Evolutionary conservation across 2,888 invertebrate genomes (phyloP).

Genomic region (Pseudolycoriella hygida): DNA sequence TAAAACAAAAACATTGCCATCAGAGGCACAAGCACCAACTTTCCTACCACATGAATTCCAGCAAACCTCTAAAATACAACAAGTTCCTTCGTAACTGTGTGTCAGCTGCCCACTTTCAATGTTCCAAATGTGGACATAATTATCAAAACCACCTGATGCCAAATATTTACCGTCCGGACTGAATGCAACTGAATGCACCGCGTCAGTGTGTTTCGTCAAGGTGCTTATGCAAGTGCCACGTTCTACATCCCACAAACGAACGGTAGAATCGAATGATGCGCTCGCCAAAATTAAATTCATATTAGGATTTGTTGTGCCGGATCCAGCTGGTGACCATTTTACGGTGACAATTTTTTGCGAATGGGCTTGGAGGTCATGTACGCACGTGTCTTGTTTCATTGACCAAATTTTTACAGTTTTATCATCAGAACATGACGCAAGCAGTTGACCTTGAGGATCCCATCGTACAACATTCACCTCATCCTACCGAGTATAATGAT

Average conservation of each 20-base stretch:
- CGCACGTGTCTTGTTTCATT: slow-evolving; percentile 90
- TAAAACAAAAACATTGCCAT: slow-evolving; percentile 91
- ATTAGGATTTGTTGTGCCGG: slow-evolving; percentile 91
- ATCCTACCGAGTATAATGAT: slow-evolving; percentile 40
- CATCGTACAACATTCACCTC: slow-evolving; percentile 99
- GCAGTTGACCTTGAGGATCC: slow-evolving; percentile 84
- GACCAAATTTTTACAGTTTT: slow-evolving; percentile 99
- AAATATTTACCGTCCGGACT: slow-evolving; percentile 95
- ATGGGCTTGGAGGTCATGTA: slow-evolving; percentile 89
- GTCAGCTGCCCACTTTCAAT: slow-evolving; percentile 88
- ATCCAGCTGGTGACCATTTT: slow-evolving; percentile 98
- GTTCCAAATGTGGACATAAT: slow-evolving; percentile 99
- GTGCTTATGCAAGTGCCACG: slow-evolving; percentile 78
- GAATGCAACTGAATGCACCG: slow-evolving; percentile 95
- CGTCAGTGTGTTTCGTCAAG: slow-evolving; percentile 91
- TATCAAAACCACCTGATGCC: slow-evolving; percentile 72
- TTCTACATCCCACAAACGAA: slow-evolving; percentile 87
- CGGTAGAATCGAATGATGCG: slow-evolving; percentile 97
- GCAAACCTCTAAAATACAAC: slow-evolving; percentile 98
- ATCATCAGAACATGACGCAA: slow-evolving; percentile 56
- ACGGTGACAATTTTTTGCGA: slow-evolving; percentile 99
- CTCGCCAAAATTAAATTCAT: slow-evolving; percentile 92
- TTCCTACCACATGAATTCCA: slow-evolving; percentile 98
- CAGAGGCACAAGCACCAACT: slow-evolving; percentile 96
- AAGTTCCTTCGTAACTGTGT: slow-evolving; percentile 95